Conservation (phyloP, 2,113 vertebrate species). For the Gnathonemus longibarbis region DNA sequence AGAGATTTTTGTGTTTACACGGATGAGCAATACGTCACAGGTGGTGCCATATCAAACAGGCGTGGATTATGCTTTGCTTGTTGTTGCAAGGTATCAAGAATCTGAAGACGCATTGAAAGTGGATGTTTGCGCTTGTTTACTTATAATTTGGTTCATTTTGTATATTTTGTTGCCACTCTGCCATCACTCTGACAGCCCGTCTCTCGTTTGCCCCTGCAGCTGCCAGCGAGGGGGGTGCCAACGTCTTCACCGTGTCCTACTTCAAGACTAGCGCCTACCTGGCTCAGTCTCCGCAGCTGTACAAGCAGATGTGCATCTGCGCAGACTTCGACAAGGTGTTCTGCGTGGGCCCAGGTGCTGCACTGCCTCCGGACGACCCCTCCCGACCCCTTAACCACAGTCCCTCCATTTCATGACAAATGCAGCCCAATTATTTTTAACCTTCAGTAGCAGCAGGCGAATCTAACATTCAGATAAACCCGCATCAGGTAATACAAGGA, state of each 20-base stretch:
- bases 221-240: constrained; percentile 97
- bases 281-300: constrained; percentile 96
- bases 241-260: constrained; percentile 97
- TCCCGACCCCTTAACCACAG: not conserved
- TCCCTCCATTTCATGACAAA: not conserved
- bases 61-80: not conserved
- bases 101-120: not conserved
- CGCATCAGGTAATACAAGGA: not conserved
- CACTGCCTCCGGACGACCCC: not conserved
- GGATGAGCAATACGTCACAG: not conserved
- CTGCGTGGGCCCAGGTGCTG: constrained; percentile 78
- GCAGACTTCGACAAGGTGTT: constrained; percentile 56
- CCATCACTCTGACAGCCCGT: constrained; percentile 14
- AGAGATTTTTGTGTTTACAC: not conserved
- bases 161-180: not conserved
- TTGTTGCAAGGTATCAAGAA: not conserved
- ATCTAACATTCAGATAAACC: not conserved
- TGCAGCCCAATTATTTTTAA: not conserved
- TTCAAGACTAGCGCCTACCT: constrained; percentile 97
- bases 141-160: not conserved
- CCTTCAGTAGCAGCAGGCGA: not conserved
- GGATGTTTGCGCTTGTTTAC: not conserved
- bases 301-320: constrained; percentile 99
- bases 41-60: not conserved
- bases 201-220: constrained; percentile 58